phyloP scores from a whole-genome alignment of 2,113 vertebrate species.

The Rissa tridactyla region DNA sequence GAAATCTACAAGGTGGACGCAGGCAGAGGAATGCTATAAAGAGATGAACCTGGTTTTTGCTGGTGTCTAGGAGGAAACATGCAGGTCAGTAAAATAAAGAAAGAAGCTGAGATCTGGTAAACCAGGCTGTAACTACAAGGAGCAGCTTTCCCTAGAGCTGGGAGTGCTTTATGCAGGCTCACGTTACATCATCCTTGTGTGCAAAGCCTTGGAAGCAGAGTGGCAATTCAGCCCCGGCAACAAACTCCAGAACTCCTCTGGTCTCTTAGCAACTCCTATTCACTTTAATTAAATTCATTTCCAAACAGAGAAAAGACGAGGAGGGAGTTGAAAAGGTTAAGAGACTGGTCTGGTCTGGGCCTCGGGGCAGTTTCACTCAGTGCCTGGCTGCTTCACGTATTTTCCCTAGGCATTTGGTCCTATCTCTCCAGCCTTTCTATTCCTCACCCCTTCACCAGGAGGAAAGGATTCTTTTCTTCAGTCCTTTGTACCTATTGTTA shows the following conservation, averaged over 20 bases:
- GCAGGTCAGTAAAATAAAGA: not conserved
- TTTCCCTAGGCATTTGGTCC: not conserved
- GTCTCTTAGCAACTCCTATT: slow-evolving; percentile 65
- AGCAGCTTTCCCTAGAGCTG: not conserved
- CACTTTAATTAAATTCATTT: slow-evolving; percentile 51
- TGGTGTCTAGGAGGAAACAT: not conserved
- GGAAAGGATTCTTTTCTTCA: not conserved
- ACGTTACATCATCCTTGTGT: not conserved
- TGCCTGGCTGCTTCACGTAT: not conserved
- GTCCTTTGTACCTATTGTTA: not conserved
- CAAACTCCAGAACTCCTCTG: slow-evolving; percentile 47
- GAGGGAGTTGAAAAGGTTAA: slow-evolving; percentile 14
- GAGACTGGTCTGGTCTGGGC: not conserved
- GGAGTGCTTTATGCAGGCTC: not conserved
- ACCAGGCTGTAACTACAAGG: not conserved
- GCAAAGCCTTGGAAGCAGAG: not conserved
- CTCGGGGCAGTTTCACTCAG: not conserved
- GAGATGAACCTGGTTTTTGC: not conserved
- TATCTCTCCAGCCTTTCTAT: not conserved
- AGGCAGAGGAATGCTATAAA: not conserved
- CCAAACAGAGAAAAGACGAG: slow-evolving; percentile 27
- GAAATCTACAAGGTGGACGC: not conserved
- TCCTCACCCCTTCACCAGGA: not conserved
- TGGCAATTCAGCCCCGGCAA: slow-evolving; percentile 33
- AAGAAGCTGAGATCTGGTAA: not conserved